Evolutionary conservation across 2,888 invertebrate genomes (phyloP).

Genomic region (Limnephilus rhombicus): DNA sequence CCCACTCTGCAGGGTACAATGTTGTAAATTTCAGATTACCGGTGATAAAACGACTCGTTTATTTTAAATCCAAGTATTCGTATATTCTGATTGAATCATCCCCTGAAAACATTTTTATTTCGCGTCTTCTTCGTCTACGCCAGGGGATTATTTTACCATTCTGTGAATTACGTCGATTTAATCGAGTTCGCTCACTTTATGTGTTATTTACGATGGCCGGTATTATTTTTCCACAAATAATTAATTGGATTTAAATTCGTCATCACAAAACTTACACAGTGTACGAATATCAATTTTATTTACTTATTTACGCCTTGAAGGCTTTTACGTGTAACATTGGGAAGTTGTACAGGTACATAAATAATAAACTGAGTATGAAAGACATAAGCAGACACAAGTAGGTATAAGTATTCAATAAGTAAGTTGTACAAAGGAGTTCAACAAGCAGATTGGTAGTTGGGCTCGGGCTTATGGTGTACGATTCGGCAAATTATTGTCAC

Average conservation of each 20-base stretch:
- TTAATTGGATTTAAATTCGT: background rate
- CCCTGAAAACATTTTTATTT: constrained; percentile 42
- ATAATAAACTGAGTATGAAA: too few species aligned
- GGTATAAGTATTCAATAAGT: too few species aligned
- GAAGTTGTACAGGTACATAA: too few species aligned
- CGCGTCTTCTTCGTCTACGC: constrained; percentile 13
- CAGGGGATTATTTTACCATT: constrained; percentile 17
- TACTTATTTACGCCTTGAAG: too few species aligned
- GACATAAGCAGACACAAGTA: too few species aligned
- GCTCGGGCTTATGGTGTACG: too few species aligned
- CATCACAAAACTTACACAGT: background rate
- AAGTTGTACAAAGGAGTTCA: too few species aligned
- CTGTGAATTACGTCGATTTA: constrained; percentile 14
- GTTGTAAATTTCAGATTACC: constrained; percentile 47
- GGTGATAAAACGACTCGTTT: constrained; percentile 47
- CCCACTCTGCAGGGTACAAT: constrained; percentile 10
- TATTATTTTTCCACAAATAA: background rate
- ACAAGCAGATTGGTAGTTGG: too few species aligned
- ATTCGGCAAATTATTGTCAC: too few species aligned
- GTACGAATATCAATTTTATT: background rate
- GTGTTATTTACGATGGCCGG: background rate
- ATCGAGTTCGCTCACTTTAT: constrained; percentile 6
- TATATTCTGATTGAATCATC: constrained; percentile 36
- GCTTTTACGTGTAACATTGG: too few species aligned
- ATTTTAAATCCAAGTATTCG: constrained; percentile 42